Base-by-base conservation (phyloP, 2,797 vertebrate genomes). In the Lycodopsis pacificus region DNA sequence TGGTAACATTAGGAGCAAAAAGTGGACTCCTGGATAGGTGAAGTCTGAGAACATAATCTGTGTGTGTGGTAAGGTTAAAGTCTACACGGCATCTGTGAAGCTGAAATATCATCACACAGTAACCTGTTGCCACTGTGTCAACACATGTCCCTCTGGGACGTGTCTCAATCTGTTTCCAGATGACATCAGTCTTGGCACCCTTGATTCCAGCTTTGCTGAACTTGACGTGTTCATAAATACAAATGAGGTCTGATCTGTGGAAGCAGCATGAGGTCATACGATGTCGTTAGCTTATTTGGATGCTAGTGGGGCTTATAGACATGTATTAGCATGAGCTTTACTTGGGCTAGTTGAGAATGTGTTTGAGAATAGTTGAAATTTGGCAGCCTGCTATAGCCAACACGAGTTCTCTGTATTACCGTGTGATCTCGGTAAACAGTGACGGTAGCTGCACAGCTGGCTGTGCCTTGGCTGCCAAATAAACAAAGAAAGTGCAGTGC, bases 131-230 rank as follows among this genome's bases (percentile, higher is more conserved):
- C 62, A 77, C 69, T 75, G 74, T 87, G 75, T 88, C 83, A 84
- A 76, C 66, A 84, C 19, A 20, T 61, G 81, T 70, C 36, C 40
- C 61, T 36, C 11, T 4, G 66, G 48, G 73, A 91, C 80, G 22
- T 80, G 91, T 85, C 84, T 40, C 78, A 76, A 90, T 88, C 69
- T 81, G 87, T 72, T 69, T 42, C 14, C 30, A 1, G 25, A 73
- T 89, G 84, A 90, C 81, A 86, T 87, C 83, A 87, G 46, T 38
- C 56, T 85, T 82, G 71, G 74, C 79, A 81, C n/a, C 11, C 27
- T 64, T 38, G 46, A 75, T 40, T 78, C 17, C 38, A 32, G 32
- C 56, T 71, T 76, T 74, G 42, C 61, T 49, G 4, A 25, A 54
- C 62, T 12, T 34, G 34, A 73, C 3, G 0, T 36, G 42, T 53